These are phyloP conservation scores for Cryptocheilus praepositus DNA, from an alignment of 2,888 invertebrate genomes.

Conservation along the genomic window DNA sequence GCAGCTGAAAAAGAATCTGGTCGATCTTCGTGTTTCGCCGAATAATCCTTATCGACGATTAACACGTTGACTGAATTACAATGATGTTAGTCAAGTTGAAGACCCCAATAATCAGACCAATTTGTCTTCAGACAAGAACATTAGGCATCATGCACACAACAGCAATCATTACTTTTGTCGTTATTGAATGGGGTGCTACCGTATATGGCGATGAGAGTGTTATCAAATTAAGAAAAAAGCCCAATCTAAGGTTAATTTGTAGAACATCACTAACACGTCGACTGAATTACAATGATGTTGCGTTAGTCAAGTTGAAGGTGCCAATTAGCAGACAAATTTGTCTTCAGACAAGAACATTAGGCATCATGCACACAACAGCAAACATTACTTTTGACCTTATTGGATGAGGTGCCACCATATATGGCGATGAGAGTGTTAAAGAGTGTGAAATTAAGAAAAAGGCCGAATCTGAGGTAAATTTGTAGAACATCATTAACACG, in stretches of 20 bases:
- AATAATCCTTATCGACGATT: too few species aligned
- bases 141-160: constrained; percentile 6
- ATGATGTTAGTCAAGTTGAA: constrained; percentile 62
- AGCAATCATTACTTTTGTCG: constrained; percentile 52
- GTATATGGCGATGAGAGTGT: constrained; percentile 41
- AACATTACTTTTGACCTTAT: constrained; percentile 56
- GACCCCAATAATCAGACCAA: constrained; percentile 56
- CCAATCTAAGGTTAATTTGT: constrained; percentile 53
- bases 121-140: constrained; percentile 63
- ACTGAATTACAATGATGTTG: constrained; percentile 61
- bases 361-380: background rate
- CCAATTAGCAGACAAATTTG: constrained; percentile 61
- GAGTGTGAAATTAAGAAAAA: constrained; percentile 58
- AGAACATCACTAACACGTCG: constrained; percentile 29
- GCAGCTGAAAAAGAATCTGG: too few species aligned
- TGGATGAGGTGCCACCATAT: constrained; percentile 63
- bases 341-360: constrained; percentile 57
- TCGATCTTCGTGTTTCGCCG: too few species aligned
- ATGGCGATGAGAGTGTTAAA: constrained; percentile 40
- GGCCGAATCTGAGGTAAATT: constrained; percentile 58
- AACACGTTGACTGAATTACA: constrained; percentile 51
- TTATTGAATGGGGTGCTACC: constrained; percentile 65
- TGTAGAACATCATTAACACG: constrained; percentile 13
- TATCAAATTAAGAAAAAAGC: constrained; percentile 58
- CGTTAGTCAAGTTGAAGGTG: constrained; percentile 57